Evolutionary conservation across 2,888 invertebrate genomes (phyloP), one percentile per base, ranked within the genome.

Genomic region (Drosophila rubida): DNA sequence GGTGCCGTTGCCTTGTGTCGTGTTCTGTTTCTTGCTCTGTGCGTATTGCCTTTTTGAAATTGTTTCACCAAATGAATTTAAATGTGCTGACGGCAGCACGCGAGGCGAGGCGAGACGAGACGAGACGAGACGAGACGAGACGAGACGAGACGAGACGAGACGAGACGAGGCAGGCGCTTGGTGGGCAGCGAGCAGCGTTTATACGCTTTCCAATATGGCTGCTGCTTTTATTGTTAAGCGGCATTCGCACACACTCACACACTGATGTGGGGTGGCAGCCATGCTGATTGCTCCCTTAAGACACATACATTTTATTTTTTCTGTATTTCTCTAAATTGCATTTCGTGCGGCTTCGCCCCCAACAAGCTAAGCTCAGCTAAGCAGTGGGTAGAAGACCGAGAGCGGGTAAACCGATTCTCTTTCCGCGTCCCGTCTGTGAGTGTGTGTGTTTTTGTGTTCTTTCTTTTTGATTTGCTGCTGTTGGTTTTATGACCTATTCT

Each of bases 261-360:
- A 11, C 42, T 25, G 48, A n/a, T 13, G 32, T 32, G n/a, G 32
- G 32, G n/a, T n/a, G 11, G 53, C 51, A 39, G 16, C 60, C 54
- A 55, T 75, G 67, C 70, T 85, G 87, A 89, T 88, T 80, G 87
- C 75, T 89, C 89, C 89, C 89, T 64, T 66, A 80, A 74, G 89
- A 67, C 75, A 65, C 78, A 88, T 89, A 78, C 72, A 74, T 75
- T 85, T 77, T 66, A 64, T 68, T 60, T 50, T 49, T 48, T 62
- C 19, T 48, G 64, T 65, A 54, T 68, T 78, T 73, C 68, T 53
- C 72, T 68, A 89, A 89, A 86, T 88, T 84, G 75, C 78, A 78
- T 76, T 80, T 75, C 49, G 64, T 62, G 68, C 51, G 35, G 35
- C 35, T 35, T 35, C 13, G 13, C 2, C 35, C 35, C n/a, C 37